Evolutionary conservation across 2,888 invertebrate species (phyloP).

Genomic region (Apoderus coryli): DNA sequence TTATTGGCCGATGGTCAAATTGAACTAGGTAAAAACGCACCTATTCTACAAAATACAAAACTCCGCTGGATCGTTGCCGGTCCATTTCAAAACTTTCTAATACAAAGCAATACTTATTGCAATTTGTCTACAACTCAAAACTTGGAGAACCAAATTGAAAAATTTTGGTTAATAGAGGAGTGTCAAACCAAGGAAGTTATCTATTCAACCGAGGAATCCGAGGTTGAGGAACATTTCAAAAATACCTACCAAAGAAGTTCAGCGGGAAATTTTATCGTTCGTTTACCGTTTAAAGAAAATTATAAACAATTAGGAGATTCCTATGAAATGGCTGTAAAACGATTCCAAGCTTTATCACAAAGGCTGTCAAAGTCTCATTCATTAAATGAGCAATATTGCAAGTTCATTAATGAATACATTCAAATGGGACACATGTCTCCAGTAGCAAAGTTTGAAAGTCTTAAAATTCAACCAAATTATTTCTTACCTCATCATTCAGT

Average conservation of each 20-base stretch:
- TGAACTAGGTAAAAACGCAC: slow-evolving; percentile 7
- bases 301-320: slow-evolving; percentile 10
- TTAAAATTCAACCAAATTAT: slow-evolving; percentile 7
- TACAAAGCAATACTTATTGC: slow-evolving; percentile 3
- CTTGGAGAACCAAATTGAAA: slow-evolving; percentile 7
- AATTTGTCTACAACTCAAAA: slow-evolving; percentile 9
- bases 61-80: slow-evolving; percentile 12
- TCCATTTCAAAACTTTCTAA: not conserved
- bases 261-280: slow-evolving; percentile 11
- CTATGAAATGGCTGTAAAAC: slow-evolving; percentile 5
- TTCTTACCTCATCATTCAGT: slow-evolving; percentile 13
- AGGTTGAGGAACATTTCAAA: slow-evolving; percentile 10
- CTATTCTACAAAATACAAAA: slow-evolving; percentile 12
- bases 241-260: slow-evolving; percentile 5
- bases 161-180: slow-evolving; percentile 11
- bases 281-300: slow-evolving; percentile 9
- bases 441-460: too few relatives aligned
- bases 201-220: slow-evolving; percentile 7
- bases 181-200: not conserved
- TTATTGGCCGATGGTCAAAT: slow-evolving; percentile 10
- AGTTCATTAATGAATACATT: slow-evolving; percentile 14
- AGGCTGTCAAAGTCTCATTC: slow-evolving; percentile 3
- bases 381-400: slow-evolving; percentile 5
- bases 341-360: slow-evolving; percentile 8
- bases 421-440: slow-evolving; percentile 12